Evolutionary conservation across 2,888 invertebrate genomes (phyloP).

Genomic region (Drosophila algonquin): DNA sequence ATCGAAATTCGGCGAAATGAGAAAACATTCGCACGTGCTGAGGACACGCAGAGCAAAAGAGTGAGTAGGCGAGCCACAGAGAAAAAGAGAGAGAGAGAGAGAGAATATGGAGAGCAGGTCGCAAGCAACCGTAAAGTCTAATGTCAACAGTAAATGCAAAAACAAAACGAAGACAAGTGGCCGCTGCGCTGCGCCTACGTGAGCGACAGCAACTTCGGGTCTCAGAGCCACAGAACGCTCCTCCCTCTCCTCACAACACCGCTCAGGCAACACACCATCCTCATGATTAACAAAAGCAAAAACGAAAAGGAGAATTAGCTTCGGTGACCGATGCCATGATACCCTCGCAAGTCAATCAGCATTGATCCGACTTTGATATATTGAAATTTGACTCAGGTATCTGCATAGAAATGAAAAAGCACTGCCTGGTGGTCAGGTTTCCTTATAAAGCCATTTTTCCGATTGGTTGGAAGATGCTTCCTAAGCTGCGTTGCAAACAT

Average conservation of each 20-base stretch:
- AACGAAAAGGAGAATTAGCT: background rate
- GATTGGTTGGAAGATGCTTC: background rate
- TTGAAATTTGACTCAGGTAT: background rate
- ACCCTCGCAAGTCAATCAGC: background rate
- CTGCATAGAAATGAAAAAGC: too few species aligned
- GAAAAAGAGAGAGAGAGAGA: constrained; percentile 2
- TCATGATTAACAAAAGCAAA: constrained; percentile 25
- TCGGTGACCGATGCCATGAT: background rate
- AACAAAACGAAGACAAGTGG: constrained; percentile 50
- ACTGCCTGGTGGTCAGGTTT: background rate
- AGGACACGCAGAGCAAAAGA: constrained; percentile 30
- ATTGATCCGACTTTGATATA: background rate
- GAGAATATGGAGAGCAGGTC: constrained; percentile 12
- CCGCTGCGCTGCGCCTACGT: constrained; percentile 62
- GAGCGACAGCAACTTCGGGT: constrained; percentile 49
- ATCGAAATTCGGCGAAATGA: constrained; percentile 54
- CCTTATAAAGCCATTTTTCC: background rate
- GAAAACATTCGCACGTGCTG: constrained; percentile 60
- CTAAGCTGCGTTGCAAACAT: background rate
- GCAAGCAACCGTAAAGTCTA: constrained; percentile 18
- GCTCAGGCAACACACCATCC: constrained; percentile 3
- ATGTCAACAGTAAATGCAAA: constrained; percentile 68
- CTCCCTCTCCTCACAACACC: constrained; percentile 3
- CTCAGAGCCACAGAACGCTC: constrained; percentile 3
- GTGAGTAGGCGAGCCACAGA: constrained; percentile 1